Conservation (phyloP, 2,888 invertebrate species). For the Eristalis intricaria region DNA sequence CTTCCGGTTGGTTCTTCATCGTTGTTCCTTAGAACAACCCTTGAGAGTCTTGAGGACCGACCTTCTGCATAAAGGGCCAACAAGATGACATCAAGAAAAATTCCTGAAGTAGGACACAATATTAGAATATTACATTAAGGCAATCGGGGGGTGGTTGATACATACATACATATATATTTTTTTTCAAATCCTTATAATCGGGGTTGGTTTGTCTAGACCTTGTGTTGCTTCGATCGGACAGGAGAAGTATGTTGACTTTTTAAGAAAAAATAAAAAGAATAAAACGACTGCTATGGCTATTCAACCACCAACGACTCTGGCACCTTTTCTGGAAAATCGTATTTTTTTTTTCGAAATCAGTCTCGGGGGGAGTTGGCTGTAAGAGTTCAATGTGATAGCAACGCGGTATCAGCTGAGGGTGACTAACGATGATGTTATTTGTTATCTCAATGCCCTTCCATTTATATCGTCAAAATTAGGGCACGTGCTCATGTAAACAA, state of each 20-base stretch:
- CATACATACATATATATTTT: too few species aligned
- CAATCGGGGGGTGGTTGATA: conserved; percentile 34
- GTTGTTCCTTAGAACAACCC: conserved; percentile 39
- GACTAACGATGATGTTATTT: conserved; percentile 70
- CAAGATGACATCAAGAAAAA: conserved; percentile 64
- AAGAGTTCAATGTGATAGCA: conserved; percentile 21
- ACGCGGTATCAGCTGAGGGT: conserved; percentile 57
- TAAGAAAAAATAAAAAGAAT: conserved; percentile 14
- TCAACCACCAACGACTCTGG: conserved; percentile 47
- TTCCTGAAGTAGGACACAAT: conserved; percentile 56
- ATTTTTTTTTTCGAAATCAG: not conserved
- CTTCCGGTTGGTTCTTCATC: conserved; percentile 45
- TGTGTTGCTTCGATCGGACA: conserved; percentile 44
- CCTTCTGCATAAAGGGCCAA: conserved; percentile 51
- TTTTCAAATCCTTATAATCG: conserved; percentile 10
- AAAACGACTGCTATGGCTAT: conserved; percentile 14
- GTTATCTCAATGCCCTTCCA: conserved; percentile 66
- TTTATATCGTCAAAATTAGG: conserved; percentile 70
- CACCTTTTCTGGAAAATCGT: not conserved
- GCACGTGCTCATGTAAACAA: conserved; percentile 73
- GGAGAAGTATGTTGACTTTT: conserved; percentile 20
- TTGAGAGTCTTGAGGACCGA: conserved; percentile 51
- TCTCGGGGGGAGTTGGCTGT: conserved; percentile 12
- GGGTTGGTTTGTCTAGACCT: conserved; percentile 66
- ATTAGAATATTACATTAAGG: conserved; percentile 67